Conservation (phyloP, 37 sponge, comb jelly and placozoan species). For the Eunapius fragilis region DNA sequence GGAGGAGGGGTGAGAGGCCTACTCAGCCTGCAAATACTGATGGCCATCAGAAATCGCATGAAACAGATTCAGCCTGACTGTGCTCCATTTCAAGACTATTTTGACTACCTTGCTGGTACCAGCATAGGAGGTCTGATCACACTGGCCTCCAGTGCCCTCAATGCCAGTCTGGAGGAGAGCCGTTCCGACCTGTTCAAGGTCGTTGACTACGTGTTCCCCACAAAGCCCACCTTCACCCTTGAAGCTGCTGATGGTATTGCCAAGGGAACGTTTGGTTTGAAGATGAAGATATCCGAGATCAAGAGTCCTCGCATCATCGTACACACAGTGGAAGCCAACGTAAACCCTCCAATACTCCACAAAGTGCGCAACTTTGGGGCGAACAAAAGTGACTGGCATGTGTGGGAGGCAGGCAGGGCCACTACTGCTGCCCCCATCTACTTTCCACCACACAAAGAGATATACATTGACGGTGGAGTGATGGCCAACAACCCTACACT, state of each 20-base stretch:
- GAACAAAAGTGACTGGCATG: conserved; percentile 35
- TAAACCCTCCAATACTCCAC: conserved; percentile 41
- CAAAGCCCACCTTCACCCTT: not conserved
- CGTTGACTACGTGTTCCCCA: conserved; percentile 19
- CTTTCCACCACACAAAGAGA: conserved; percentile 43
- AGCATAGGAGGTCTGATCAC: conserved; percentile 53
- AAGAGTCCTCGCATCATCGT: conserved; percentile 36
- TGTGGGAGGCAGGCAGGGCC: conserved; percentile 57
- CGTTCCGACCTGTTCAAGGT: conserved; percentile 13
- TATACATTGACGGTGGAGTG: conserved; percentile 63
- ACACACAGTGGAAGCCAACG: conserved; percentile 31
- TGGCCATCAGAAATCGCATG: conserved; percentile 47
- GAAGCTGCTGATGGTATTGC: conserved; percentile 9
- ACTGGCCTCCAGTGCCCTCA: not conserved
- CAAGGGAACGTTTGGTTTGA: conserved; percentile 35
- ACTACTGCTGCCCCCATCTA: conserved; percentile 64
- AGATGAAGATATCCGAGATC: not conserved
- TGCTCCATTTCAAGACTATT: conserved; percentile 25
- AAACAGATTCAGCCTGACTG: conserved; percentile 2
- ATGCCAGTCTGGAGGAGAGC: conserved; percentile 19
- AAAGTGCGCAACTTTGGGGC: conserved; percentile 51
- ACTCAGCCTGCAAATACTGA: conserved; percentile 32
- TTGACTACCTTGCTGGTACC: conserved; percentile 73
- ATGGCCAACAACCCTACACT: conserved; percentile 77
- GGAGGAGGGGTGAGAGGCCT: conserved; percentile 68